Conservation (phyloP, 2,888 invertebrate genomes). For the Steinernema scapterisci region DNA sequence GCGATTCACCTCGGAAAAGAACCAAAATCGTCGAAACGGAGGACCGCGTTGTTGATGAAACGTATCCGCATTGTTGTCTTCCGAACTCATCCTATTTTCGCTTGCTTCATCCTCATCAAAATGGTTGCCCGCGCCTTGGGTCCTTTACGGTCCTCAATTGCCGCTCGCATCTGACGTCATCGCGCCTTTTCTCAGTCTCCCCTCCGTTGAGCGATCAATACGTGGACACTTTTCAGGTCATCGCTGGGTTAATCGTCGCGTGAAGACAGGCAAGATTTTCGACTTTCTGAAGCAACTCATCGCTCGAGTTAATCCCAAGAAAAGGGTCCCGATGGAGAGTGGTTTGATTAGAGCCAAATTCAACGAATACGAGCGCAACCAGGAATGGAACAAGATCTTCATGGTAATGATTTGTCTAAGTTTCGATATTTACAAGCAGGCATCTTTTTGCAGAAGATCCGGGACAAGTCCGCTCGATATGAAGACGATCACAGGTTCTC, state of each 20-base stretch:
- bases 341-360: not conserved
- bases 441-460: constrained; percentile 31
- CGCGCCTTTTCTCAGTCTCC: not conserved
- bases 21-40: no score
- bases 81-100: no score
- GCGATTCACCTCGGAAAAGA: no score
- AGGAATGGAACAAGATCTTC: constrained; percentile 8
- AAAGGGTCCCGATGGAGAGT: not conserved
- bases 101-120: no score
- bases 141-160: no score
- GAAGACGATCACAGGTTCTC: constrained; percentile 39
- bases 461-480: constrained; percentile 35
- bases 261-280: not conserved
- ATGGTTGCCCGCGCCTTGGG: no score
- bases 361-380: not conserved
- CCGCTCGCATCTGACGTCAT: not conserved
- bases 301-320: constrained; percentile 2
- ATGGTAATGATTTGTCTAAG: not conserved
- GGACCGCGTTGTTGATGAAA: no score
- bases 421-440: not conserved
- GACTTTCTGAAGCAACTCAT: not conserved
- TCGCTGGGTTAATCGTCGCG: not conserved
- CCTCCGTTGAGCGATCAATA: not conserved
- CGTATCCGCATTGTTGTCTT: no score
- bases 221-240: not conserved